phyloP scores from a whole-genome alignment of 2,888 invertebrate species.

The Chrysolina haemoptera region DNA sequence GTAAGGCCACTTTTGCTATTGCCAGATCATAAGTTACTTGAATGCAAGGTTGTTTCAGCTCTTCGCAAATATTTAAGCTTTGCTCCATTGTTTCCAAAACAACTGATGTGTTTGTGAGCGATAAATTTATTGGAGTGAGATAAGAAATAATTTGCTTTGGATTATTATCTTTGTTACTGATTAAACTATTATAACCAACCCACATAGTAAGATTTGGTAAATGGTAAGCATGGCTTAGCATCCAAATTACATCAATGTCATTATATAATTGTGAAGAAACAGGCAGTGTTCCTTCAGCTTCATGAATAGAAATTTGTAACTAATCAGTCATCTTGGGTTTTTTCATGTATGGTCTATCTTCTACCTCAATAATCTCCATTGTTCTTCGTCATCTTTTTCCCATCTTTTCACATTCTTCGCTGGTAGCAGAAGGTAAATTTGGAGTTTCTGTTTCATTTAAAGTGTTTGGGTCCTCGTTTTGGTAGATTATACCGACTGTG shows the following conservation, averaged over 20 bases:
- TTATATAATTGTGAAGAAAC: conserved; percentile 14
- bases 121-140: conserved; percentile 55
- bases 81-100: conserved; percentile 51
- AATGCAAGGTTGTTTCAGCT: conserved; percentile 36
- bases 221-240: conserved; percentile 20
- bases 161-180: conserved; percentile 16
- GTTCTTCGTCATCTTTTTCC: conserved; percentile 52
- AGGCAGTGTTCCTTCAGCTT: conserved; percentile 47
- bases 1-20: conserved; percentile 55
- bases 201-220: conserved; percentile 24
- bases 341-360: conserved; percentile 50
- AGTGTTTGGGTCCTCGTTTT: conserved; percentile 39
- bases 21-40: conserved; percentile 57
- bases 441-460: conserved; percentile 31
- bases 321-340: conserved; percentile 52
- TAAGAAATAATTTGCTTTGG: conserved; percentile 28
- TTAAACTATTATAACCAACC: conserved; percentile 24
- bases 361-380: conserved; percentile 48
- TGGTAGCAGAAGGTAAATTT: conserved; percentile 19
- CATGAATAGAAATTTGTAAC: conserved; percentile 44
- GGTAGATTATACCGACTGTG: conserved; percentile 43
- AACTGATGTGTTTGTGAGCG: conserved; percentile 55
- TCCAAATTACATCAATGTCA: conserved; percentile 21
- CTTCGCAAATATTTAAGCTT: conserved; percentile 49
- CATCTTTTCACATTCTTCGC: conserved; percentile 9